Conservation (phyloP, 2,113 vertebrate genomes). For the Penelope pileata region DNA sequence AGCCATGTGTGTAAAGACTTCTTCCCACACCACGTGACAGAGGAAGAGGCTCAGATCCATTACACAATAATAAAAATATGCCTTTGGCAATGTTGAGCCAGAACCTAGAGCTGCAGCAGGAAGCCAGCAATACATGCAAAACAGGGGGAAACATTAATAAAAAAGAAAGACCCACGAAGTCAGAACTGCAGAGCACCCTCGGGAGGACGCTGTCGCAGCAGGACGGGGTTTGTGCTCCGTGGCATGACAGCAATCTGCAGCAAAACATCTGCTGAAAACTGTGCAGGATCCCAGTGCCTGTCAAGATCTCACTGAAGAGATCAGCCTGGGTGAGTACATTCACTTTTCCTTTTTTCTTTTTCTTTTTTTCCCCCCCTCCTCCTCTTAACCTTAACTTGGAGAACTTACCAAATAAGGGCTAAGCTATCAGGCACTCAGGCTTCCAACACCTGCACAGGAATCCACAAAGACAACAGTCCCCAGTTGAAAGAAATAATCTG, state of each 20-base stretch:
- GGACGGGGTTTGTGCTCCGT: neutral
- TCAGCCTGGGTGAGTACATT: conserved; percentile 56
- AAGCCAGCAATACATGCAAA: neutral
- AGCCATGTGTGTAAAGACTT: conserved; percentile 41
- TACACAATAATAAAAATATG: conserved; percentile 82
- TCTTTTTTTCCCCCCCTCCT: neutral
- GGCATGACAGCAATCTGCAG: neutral
- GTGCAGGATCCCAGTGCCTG: neutral
- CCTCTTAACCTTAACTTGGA: neutral
- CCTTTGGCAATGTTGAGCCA: conserved; percentile 55
- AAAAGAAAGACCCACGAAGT: neutral
- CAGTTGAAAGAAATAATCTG: neutral
- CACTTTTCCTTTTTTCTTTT: neutral
- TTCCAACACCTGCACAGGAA: neutral
- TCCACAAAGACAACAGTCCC: neutral
- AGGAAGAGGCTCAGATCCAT: conserved; percentile 61
- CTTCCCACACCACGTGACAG: conserved; percentile 72
- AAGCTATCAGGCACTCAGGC: neutral
- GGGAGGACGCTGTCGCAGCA: neutral
- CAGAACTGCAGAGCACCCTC: neutral
- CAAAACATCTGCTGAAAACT: conserved; percentile 25
- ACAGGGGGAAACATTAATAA: neutral
- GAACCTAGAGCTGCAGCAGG: conserved; percentile 33
- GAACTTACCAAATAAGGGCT: conserved; percentile 30
- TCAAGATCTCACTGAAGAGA: neutral